These are phyloP conservation scores for Sebastes melanostomus DNA, from an alignment of 2,797 vertebrate species.

Conservation along the genomic window DNA sequence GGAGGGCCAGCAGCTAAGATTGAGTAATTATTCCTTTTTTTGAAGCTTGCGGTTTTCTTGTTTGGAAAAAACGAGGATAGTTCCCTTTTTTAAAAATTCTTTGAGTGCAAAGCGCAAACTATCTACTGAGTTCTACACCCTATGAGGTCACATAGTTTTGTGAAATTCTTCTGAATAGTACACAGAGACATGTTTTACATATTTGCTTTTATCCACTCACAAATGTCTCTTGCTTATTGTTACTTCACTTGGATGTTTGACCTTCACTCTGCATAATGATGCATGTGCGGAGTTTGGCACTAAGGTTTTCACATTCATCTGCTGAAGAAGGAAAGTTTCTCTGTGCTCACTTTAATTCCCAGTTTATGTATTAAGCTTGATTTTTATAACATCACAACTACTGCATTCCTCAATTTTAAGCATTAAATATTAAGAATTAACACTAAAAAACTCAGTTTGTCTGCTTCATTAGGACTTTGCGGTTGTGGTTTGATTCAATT, in stretches of 20 bases:
- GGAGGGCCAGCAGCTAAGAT: conserved; percentile 69
- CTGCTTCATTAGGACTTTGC: background rate
- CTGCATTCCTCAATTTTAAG: background rate
- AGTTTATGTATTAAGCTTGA: background rate
- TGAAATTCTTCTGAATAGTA: background rate
- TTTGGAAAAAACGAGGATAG: conserved; percentile 59
- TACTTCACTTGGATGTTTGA: background rate
- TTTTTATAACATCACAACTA: background rate
- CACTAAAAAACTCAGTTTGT: background rate
- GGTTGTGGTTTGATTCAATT: background rate
- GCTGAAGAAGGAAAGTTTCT: background rate
- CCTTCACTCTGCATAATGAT: background rate
- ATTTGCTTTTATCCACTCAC: background rate
- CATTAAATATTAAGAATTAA: background rate
- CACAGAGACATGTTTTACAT: background rate
- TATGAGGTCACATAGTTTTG: background rate
- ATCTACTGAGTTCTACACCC: background rate
- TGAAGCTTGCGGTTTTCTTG: conserved; percentile 72
- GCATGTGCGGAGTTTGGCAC: background rate
- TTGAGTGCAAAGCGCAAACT: conserved; percentile 25
- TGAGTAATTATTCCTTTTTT: conserved; percentile 80
- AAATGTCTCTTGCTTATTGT: background rate
- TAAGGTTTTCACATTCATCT: background rate
- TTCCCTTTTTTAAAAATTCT: conserved; percentile 48
- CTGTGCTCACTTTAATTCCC: background rate